A percentile compares a stretch with the other conserved stretches of the same genome.
Evolutionary conservation across 2,888 invertebrate species (phyloP).

Genomic region (Arrhopalites spinosus): DNA sequence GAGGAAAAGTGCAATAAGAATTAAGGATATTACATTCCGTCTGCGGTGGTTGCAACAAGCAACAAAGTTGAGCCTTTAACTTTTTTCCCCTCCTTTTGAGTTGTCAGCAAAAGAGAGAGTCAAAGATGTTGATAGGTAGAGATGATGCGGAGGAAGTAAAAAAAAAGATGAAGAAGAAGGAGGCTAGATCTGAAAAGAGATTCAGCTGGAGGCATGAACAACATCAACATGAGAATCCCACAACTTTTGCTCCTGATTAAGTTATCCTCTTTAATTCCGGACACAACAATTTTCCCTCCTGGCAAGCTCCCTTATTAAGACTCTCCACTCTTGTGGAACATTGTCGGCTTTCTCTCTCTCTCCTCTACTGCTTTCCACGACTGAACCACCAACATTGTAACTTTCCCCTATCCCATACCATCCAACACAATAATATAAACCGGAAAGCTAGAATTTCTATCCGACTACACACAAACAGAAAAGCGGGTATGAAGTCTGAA

Average conservation of each 20-base stretch:
- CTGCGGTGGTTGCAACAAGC: constrained; percentile 1
- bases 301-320: constrained; percentile 47
- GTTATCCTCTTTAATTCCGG: constrained; percentile 55
- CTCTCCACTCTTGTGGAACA: constrained; percentile 23
- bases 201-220: constrained; percentile 39
- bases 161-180: background rate
- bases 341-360: background rate
- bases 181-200: constrained; percentile 41
- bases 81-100: constrained; percentile 13
- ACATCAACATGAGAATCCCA: constrained; percentile 45
- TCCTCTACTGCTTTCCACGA: background rate
- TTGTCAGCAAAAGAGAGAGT: background rate
- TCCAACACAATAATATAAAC: background rate
- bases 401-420: constrained; percentile 8
- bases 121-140: constrained; percentile 1
- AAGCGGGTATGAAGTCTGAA: no score
- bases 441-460: background rate
- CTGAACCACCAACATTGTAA: background rate
- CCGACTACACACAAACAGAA: background rate
- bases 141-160: background rate
- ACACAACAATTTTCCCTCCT: constrained; percentile 54
- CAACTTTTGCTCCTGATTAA: constrained; percentile 55
- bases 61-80: constrained; percentile 19
- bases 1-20: constrained; percentile 13
- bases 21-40: constrained; percentile 16